Conservation (phyloP, 2,797 vertebrate genomes). For the Amazona ochrocephala region DNA sequence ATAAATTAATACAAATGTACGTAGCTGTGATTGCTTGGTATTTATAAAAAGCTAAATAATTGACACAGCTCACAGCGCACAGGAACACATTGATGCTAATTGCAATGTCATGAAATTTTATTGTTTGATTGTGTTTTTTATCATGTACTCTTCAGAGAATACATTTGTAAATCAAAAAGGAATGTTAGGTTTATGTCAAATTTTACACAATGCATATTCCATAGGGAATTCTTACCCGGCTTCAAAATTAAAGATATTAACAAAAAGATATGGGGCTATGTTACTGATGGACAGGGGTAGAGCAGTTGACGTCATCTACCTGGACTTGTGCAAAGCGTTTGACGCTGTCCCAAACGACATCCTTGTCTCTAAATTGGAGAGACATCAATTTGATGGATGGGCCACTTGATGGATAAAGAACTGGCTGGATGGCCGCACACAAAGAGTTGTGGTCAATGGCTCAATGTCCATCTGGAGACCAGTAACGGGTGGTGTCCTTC, state of each 20-base stretch:
- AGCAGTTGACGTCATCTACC: no score
- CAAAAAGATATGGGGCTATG: not conserved
- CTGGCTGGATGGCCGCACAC: no score
- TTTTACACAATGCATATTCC: not conserved
- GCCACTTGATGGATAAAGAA: no score
- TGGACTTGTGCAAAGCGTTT: no score
- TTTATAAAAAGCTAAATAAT: not conserved
- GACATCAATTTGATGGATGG: no score
- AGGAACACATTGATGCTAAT: not conserved
- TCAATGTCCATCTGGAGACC: no score
- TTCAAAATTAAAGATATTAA: not conserved
- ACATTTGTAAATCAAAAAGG: not conserved
- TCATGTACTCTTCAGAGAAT: not conserved
- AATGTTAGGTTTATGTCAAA: not conserved
- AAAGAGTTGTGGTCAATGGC: no score
- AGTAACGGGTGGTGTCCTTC: no score
- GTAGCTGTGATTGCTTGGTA: not conserved
- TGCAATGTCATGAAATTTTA: not conserved
- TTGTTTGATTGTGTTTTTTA: not conserved
- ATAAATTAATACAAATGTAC: constrained; percentile 4
- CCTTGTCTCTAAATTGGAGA: no score
- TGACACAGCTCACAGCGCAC: not conserved
- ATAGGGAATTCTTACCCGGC: not conserved
- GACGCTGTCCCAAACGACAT: no score
- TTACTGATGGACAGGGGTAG: no score